Conservation (phyloP, 2,797 vertebrate genomes). For the Oreochromis grahami region DNA sequence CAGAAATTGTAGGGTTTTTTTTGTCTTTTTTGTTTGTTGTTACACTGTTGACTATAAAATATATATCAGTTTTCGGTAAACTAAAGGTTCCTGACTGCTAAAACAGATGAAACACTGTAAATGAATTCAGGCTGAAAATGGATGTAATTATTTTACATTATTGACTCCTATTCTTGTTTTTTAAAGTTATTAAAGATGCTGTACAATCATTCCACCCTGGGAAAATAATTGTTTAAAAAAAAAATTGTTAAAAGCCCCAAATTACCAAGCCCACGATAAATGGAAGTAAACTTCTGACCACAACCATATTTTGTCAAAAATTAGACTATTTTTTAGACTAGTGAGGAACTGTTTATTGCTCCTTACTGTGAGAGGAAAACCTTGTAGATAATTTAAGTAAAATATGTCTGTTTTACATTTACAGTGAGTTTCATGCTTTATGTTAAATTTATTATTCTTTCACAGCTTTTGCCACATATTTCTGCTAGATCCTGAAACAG, state of each 20-base stretch:
- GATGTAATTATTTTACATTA: background rate
- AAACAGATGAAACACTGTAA: background rate
- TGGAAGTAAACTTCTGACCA: background rate
- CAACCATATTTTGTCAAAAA: background rate
- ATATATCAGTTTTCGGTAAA: background rate
- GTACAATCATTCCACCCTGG: background rate
- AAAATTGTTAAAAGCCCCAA: background rate
- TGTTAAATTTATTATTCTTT: background rate
- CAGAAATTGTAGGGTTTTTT: background rate
- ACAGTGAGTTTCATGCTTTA: background rate
- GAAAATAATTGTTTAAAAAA: background rate
- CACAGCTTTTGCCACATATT: background rate
- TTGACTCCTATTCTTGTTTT: background rate
- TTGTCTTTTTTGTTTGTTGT: background rate
- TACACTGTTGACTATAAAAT: background rate
- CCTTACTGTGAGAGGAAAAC: background rate
- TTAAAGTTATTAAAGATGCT: background rate
- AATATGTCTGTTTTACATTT: background rate
- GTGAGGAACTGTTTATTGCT: background rate
- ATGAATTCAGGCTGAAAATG: background rate
- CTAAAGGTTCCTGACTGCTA: background rate
- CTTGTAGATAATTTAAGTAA: background rate
- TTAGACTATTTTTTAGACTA: background rate
- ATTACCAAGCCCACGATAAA: background rate
- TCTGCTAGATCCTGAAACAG: background rate